phyloP scores from a whole-genome alignment of 92 coral and sea anemone genomes.

The Phenganax marumi region DNA sequence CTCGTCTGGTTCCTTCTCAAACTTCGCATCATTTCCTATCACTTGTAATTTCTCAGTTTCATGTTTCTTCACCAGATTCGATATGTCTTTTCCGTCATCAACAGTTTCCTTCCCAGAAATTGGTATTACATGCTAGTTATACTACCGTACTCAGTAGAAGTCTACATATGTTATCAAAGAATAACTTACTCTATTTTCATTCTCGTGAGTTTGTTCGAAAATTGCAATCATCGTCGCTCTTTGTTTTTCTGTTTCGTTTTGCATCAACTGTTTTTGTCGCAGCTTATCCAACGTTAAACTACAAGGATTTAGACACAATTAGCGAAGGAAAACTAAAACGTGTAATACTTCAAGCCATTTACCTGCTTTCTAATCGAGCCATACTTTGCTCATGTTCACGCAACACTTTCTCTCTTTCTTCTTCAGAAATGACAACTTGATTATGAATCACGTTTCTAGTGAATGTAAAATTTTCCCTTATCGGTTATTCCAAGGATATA shows the following conservation, averaged over 20 bases:
- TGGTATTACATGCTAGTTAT: not conserved
- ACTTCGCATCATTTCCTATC: constrained; percentile 58
- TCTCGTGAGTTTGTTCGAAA: constrained; percentile 67
- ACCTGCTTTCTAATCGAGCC: constrained; percentile 91
- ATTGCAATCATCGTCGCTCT: constrained; percentile 70
- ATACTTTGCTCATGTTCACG: constrained; percentile 91
- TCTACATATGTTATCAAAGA: not conserved
- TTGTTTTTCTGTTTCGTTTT: constrained; percentile 72
- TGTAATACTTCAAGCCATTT: not conserved
- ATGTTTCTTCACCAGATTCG: constrained; percentile 82
- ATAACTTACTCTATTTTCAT: constrained; percentile 70
- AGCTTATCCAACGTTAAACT: constrained; percentile 89
- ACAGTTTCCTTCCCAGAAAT: constrained; percentile 38
- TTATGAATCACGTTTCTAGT: constrained; percentile 80
- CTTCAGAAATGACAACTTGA: constrained; percentile 93
- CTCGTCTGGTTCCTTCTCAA: constrained; percentile 83
- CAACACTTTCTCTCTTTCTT: constrained; percentile 80
- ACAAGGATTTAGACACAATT: not conserved
- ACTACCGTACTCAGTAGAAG: no score
- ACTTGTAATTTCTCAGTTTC: constrained; percentile 75
- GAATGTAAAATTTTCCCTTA: no score
- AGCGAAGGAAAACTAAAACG: not conserved
- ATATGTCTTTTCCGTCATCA: constrained; percentile 71
- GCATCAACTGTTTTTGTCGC: constrained; percentile 88
- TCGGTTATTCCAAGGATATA: no score